Percentiles rank a stretch among this genome's conserved stretches.
Conservation (phyloP, 2,888 invertebrate species). For the Baronia brevicornis region DNA sequence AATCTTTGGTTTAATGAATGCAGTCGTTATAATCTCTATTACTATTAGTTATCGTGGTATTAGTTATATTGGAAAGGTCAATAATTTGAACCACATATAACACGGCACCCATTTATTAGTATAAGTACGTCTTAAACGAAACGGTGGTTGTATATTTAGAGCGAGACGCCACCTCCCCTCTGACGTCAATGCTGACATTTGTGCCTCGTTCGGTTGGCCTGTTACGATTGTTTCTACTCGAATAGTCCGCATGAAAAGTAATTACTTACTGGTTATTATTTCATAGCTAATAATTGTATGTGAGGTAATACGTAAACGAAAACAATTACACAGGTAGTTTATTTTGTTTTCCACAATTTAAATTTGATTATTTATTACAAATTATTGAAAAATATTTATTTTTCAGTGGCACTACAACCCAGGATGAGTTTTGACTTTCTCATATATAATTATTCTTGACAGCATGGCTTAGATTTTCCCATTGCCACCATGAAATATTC, state of each 20-base stretch:
- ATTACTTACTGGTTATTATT: too few species aligned
- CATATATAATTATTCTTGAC: too few species aligned
- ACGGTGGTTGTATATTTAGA: conserved; percentile 50
- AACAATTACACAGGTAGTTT: neutral
- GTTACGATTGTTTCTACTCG: conserved; percentile 29
- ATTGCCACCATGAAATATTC: too few species aligned
- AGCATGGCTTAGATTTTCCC: too few species aligned
- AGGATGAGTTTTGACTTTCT: too few species aligned
- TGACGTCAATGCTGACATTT: conserved; percentile 72
- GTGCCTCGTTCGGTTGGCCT: conserved; percentile 29
- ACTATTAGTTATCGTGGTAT: too few species aligned
- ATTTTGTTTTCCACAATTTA: neutral
- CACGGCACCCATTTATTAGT: conserved; percentile 20
- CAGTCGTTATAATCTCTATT: too few species aligned
- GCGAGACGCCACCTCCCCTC: conserved; percentile 39
- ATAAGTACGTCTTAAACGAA: conserved; percentile 9
- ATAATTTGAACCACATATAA: conserved; percentile 8
- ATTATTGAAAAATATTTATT: conserved; percentile 2
- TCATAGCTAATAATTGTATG: conserved; percentile 17
- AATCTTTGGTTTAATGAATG: too few species aligned
- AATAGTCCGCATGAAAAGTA: conserved; percentile 29
- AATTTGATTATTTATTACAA: too few species aligned
- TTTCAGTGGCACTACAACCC: conserved; percentile 4
- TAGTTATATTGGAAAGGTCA: too few species aligned
- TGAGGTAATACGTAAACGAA: conserved; percentile 4